Conservation (phyloP, 2,797 vertebrate genomes). For the Gallinago nigripennis region DNA sequence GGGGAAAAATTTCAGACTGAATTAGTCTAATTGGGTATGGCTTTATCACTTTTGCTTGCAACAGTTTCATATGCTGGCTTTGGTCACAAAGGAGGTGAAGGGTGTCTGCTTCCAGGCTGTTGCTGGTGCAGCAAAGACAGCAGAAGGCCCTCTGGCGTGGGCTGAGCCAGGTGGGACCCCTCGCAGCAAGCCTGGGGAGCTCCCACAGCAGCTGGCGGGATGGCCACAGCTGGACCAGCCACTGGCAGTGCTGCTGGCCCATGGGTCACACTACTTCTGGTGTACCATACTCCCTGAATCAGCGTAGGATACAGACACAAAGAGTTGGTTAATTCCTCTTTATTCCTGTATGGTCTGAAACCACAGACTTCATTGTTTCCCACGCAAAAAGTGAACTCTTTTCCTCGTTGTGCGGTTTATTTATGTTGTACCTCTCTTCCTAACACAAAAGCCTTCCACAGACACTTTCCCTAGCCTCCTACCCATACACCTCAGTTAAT, state of each 20-base stretch:
- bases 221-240: not conserved
- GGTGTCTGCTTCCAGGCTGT: not conserved
- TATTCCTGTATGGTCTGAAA: not conserved
- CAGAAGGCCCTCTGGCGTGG: not conserved
- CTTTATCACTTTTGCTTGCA: not conserved
- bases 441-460: not conserved
- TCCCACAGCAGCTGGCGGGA: not conserved
- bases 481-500: not conserved
- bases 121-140: not conserved
- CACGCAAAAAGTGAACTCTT: not conserved
- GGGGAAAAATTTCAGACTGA: not conserved
- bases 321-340: not conserved
- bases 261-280: rapidly evolving
- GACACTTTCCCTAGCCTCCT: not conserved
- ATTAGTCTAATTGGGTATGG: not conserved
- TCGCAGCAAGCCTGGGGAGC: rapidly evolving
- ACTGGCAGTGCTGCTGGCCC: not conserved
- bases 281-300: not conserved
- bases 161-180: no score
- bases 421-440: not conserved
- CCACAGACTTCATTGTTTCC: not conserved
- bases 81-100: not conserved
- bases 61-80: not conserved
- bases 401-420: not conserved
- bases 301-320: not conserved